phyloP scores from a whole-genome alignment of 2,888 invertebrate species.

The Holacanthella duospinosa region DNA sequence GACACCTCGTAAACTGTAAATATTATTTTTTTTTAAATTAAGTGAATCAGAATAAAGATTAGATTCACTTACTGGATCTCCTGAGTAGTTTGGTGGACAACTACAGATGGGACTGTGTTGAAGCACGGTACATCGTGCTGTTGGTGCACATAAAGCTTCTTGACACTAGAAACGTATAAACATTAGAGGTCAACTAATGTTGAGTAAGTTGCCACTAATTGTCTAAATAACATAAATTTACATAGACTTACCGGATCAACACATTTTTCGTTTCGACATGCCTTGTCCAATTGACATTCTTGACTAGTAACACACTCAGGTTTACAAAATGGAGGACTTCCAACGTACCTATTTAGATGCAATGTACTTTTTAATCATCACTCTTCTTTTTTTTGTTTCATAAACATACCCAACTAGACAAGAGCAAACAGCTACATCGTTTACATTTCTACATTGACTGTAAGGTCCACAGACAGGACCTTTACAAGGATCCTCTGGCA shows the following conservation, averaged over 20 bases:
- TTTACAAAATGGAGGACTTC: constrained; percentile 36
- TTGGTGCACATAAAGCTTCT: constrained; percentile 51
- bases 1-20: constrained; percentile 2
- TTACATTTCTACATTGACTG: constrained; percentile 26
- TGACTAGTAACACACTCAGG: constrained; percentile 31
- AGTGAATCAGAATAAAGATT: not conserved
- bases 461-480: constrained; percentile 44
- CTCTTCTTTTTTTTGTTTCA: not conserved
- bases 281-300: constrained; percentile 68
- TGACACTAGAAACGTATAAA: constrained; percentile 43
- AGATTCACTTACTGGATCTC: constrained; percentile 42
- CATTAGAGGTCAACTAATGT: not conserved
- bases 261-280: constrained; percentile 75
- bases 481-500: constrained; percentile 36
- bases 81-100: constrained; percentile 47
- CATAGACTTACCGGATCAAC: constrained; percentile 55
- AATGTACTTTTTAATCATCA: too few relatives aligned
- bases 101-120: constrained; percentile 52
- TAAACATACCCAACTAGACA: constrained; percentile 25
- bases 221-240: not conserved
- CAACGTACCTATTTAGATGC: constrained; percentile 23
- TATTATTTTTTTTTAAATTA: too few relatives aligned
- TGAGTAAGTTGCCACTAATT: not conserved
- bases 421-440: constrained; percentile 30
- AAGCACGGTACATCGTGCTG: constrained; percentile 33